These are phyloP conservation scores for Henicopernis longicauda DNA, from an alignment of 2,113 vertebrate genomes.

Conservation along the genomic window DNA sequence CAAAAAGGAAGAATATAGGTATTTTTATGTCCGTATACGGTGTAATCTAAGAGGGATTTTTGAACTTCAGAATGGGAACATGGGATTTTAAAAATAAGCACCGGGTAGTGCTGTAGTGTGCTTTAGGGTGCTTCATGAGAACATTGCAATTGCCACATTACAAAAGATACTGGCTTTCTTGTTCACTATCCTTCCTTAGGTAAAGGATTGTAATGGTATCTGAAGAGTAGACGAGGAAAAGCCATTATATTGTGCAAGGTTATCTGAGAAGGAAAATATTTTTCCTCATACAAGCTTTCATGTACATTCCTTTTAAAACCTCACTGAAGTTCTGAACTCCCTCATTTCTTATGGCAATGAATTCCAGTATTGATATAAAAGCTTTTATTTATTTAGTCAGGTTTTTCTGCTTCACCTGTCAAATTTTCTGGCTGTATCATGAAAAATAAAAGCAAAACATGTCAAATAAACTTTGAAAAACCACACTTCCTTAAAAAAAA, in stretches of 20 bases:
- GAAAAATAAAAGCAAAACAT: not conserved
- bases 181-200: not conserved
- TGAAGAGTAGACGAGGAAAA: not conserved
- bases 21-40: not conserved
- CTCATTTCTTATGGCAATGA: not conserved
- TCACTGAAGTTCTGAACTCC: not conserved
- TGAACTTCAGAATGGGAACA: not conserved
- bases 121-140: not conserved
- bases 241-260: not conserved
- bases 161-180: not conserved
- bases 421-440: not conserved
- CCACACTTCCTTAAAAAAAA: not conserved
- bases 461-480: not conserved
- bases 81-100: not conserved
- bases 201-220: not conserved
- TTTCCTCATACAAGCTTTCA: not conserved
- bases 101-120: not conserved
- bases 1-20: not conserved
- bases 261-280: not conserved
- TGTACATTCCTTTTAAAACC: not conserved
- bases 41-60: not conserved
- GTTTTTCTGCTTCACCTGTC: not conserved
- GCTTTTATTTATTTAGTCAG: not conserved
- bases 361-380: not conserved
- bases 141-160: not conserved